Percentiles rank a stretch among this genome's conserved stretches.
Conservation (phyloP, 2,797 vertebrate species). For the Melanotaenia trifasciata region DNA sequence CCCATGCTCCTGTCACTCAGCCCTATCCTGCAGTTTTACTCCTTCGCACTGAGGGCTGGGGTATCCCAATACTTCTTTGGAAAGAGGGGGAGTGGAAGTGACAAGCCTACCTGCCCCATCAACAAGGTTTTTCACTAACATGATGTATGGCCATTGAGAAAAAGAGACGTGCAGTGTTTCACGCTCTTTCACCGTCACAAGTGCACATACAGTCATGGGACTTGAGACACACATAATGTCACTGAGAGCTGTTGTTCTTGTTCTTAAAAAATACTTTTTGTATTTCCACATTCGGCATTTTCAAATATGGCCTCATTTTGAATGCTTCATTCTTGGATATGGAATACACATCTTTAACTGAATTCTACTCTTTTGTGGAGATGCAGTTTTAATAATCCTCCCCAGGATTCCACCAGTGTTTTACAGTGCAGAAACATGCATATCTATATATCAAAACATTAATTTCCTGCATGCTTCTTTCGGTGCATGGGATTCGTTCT, state of each 20-base stretch:
- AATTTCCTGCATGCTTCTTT: slow-evolving; percentile 45
- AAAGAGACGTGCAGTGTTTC: not conserved
- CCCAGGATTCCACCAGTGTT: not conserved
- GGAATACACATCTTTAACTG: not conserved
- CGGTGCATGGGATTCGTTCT: slow-evolving; percentile 1
- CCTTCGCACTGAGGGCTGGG: no score
- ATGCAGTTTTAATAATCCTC: not conserved
- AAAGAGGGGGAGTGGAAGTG: not conserved
- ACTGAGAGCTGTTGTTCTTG: not conserved
- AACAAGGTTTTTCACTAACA: no score
- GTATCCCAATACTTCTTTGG: not conserved
- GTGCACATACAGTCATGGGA: not conserved
- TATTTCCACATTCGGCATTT: not conserved
- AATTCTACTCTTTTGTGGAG: not conserved
- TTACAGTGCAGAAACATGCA: not conserved
- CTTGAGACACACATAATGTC: not conserved
- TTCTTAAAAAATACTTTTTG: not conserved
- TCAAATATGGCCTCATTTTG: not conserved
- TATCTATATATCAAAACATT: slow-evolving; percentile 37
- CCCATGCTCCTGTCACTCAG: not conserved
- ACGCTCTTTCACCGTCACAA: not conserved
- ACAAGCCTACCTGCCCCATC: not conserved
- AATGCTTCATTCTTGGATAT: not conserved
- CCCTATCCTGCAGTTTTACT: not conserved
- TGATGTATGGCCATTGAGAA: not conserved